Evolutionary conservation across 2,888 invertebrate species (phyloP).

Genomic region (Orthonevra nobilis): DNA sequence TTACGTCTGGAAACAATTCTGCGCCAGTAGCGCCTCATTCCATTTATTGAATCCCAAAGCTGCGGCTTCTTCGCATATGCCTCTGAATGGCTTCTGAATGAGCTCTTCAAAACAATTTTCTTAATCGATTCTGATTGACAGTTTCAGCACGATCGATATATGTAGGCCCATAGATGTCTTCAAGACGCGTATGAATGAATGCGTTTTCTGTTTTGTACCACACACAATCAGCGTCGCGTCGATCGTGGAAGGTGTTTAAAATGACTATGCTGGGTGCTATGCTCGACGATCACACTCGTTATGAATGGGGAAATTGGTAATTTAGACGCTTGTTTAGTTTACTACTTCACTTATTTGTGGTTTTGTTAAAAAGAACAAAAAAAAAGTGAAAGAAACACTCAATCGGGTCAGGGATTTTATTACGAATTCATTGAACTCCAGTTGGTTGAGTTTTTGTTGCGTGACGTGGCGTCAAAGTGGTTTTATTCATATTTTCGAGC

Average conservation of each 20-base stretch:
- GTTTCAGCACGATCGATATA: too few species aligned
- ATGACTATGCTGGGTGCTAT: neutral
- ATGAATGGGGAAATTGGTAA: conserved; percentile 25
- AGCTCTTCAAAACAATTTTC: conserved; percentile 31
- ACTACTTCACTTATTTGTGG: neutral
- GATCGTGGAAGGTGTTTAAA: conserved; percentile 7
- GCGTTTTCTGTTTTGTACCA: too few species aligned
- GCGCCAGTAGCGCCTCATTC: conserved; percentile 12
- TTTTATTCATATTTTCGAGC: neutral
- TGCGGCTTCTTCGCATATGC: neutral
- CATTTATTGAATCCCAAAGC: conserved; percentile 14
- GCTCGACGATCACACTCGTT: neutral
- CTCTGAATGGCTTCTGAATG: too few species aligned
- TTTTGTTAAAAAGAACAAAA: too few species aligned
- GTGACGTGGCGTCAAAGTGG: conserved; percentile 6
- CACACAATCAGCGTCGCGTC: neutral
- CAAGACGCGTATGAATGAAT: too few species aligned
- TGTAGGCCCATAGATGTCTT: too few species aligned
- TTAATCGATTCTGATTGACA: conserved; percentile 42
- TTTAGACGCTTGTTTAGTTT: conserved; percentile 8
- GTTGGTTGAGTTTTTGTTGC: neutral
- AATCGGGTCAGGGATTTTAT: conserved; percentile 33
- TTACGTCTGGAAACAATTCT: neutral
- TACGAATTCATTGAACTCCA: conserved; percentile 33
- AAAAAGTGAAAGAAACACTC: neutral